Evolutionary conservation across 2,797 vertebrate species (phyloP).

Genomic region (Gobio occitaniae): DNA sequence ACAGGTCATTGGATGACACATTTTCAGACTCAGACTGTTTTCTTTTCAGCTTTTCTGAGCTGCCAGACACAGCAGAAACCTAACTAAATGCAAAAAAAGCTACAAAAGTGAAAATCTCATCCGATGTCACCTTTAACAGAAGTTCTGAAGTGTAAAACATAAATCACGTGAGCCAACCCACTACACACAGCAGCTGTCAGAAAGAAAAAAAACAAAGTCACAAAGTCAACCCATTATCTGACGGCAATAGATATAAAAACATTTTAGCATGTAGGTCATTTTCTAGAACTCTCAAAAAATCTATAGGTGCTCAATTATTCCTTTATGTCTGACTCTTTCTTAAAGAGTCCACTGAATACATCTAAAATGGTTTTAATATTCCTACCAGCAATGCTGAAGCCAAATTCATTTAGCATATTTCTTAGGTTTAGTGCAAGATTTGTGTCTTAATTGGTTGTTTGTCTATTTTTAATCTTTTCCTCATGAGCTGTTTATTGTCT

Average conservation of each 20-base stretch:
- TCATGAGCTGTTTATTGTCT: slow-evolving; percentile 19
- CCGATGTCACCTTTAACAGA: no score
- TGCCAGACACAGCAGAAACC: no score
- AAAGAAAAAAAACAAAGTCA: not conserved
- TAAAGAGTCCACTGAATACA: not conserved
- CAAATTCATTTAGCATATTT: not conserved
- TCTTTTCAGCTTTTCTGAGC: no score
- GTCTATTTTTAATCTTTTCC: not conserved
- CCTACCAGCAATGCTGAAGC: not conserved
- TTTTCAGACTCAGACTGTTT: no score
- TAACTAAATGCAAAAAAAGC: no score
- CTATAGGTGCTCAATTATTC: not conserved
- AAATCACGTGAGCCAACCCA: no score
- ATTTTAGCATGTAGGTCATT: not conserved
- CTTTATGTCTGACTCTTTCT: not conserved
- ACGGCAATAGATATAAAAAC: not conserved
- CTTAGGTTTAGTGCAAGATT: not conserved
- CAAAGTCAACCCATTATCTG: not conserved
- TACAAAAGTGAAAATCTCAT: no score
- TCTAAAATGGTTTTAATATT: not conserved
- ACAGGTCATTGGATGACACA: no score
- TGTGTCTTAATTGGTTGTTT: not conserved
- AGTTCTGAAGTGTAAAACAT: no score
- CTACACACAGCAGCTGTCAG: not conserved
- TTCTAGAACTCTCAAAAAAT: not conserved